These are phyloP conservation scores for Carapus acus DNA, from an alignment of 2,797 vertebrate species.

Conservation along the genomic window DNA sequence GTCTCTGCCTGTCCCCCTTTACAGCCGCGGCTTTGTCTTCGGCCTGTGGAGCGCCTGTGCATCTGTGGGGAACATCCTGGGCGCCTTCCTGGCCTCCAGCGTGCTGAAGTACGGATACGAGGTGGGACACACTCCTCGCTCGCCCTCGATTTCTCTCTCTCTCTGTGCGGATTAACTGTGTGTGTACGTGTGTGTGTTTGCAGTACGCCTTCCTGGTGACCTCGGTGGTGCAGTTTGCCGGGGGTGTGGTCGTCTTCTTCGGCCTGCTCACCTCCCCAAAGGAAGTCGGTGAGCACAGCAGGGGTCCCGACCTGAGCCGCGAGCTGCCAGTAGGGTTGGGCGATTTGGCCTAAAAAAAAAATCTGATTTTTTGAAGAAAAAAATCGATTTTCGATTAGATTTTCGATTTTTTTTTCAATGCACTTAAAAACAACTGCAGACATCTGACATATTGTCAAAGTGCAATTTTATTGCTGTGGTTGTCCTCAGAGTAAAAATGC, in stretches of 20 bases:
- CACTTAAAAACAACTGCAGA: too few species aligned
- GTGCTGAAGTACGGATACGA: slow-evolving; percentile 94
- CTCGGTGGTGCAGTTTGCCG: slow-evolving; percentile 91
- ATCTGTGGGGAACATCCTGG: slow-evolving; percentile 95
- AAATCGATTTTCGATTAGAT: too few species aligned
- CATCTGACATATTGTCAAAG: too few species aligned
- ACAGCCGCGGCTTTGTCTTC: slow-evolving; percentile 86
- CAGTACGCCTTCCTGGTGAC: slow-evolving; percentile 97
- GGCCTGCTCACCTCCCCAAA: slow-evolving; percentile 90
- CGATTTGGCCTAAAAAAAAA: too few species aligned
- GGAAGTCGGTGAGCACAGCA: slow-evolving; percentile 84
- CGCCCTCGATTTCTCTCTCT: neutral
- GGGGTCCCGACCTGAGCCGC: neutral
- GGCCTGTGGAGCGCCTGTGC: slow-evolving; percentile 97
- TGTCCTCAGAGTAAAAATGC: too few species aligned
- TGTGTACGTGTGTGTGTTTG: slow-evolving; percentile 12
- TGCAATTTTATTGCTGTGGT: too few species aligned
- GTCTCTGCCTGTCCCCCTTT: neutral
- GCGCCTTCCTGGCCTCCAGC: slow-evolving; percentile 90
- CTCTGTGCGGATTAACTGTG: slow-evolving; percentile 1
- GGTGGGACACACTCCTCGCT: slow-evolving; percentile 60
- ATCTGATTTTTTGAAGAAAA: too few species aligned
- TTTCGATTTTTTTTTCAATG: too few species aligned
- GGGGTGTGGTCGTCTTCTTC: slow-evolving; percentile 90
- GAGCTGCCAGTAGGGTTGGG: too few species aligned